Percentiles rank a stretch among this genome's conserved stretches.
Conservation (phyloP, 2,113 vertebrate genomes). For the Panthera uncia region DNA sequence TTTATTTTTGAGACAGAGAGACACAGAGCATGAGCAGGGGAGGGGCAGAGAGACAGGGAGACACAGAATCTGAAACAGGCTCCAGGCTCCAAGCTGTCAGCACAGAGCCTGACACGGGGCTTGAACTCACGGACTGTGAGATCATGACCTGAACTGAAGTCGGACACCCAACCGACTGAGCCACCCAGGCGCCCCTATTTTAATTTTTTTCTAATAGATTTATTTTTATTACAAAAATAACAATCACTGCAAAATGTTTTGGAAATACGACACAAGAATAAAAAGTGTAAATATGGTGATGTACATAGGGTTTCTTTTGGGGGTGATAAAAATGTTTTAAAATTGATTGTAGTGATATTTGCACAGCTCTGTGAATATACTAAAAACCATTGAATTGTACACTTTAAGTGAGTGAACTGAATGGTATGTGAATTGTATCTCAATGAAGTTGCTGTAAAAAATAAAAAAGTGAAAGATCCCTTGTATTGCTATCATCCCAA, state of each 20-base stretch:
- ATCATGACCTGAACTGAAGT: too few relatives aligned
- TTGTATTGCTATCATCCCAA: neutral
- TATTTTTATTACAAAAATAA: constrained; percentile 28
- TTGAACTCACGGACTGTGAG: too few relatives aligned
- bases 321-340: constrained; percentile 27
- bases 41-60: too few relatives aligned
- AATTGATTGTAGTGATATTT: neutral
- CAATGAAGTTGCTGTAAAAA: neutral
- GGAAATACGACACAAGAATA: constrained; percentile 17
- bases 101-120: too few relatives aligned
- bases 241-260: neutral
- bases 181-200: neutral
- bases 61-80: too few relatives aligned
- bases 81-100: too few relatives aligned
- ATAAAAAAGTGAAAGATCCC: neutral
- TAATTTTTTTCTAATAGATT: neutral
- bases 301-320: neutral
- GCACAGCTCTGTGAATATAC: neutral
- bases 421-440: neutral
- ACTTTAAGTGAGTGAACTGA: neutral
- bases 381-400: neutral
- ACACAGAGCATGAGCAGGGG: too few relatives aligned
- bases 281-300: neutral
- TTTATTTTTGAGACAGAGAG: too few relatives aligned
- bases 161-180: too few relatives aligned